Evolutionary conservation across 2,113 vertebrate species (phyloP), one percentile per base, ranked within the genome.

Genomic region (Tachuris rubrigastra): DNA sequence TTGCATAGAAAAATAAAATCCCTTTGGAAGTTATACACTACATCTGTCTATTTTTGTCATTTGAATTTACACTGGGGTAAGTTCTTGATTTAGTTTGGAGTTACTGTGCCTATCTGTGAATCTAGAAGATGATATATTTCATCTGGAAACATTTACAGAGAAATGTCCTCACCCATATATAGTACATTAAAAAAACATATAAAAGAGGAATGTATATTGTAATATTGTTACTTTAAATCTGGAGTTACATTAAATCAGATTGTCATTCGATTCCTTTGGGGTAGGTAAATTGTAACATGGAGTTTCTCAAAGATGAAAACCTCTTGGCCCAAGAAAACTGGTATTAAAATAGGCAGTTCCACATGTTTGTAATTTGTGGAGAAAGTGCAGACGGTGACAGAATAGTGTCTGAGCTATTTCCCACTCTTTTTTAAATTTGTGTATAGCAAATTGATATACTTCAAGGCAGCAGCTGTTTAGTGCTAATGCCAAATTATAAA

Each of bases 341-440:
- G 80, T 58, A 94, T 94, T 94, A 91, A 96, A 95, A 83, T 76
- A 97, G 82, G 84, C 86, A 95, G 87, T 76, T 87, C 93, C 97
- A 98, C 96, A 97, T 97, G 97, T 97, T 98, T 95, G 92, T 75
- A 97, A 97, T 97, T 96, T 93, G 90, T 80, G 79, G 96, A 94
- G 83, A 97, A 97, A 97, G 91, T 91, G 80, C 92, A 97, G 97
- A 97, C 87, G 4, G 90, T 85, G 95, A 97, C 78, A 97, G 89
- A 97, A 94, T 72, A 55, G 41, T 62, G 83, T 96, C 97, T 96
- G 94, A 96, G 84, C 69, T 93, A 95, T 95, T 96, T 97, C 93
- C 83, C 41, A 41, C 85, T 94, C 95, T 95, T 96, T 96, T 95
- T 79, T 22, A 73, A 62, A 63, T 79, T 91, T 89, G 39, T 95